Percentiles rank a stretch among this genome's conserved stretches.
These are phyloP conservation scores for Eupithecia exiguata DNA, from an alignment of 2,888 invertebrate genomes.

Conservation along the genomic window DNA sequence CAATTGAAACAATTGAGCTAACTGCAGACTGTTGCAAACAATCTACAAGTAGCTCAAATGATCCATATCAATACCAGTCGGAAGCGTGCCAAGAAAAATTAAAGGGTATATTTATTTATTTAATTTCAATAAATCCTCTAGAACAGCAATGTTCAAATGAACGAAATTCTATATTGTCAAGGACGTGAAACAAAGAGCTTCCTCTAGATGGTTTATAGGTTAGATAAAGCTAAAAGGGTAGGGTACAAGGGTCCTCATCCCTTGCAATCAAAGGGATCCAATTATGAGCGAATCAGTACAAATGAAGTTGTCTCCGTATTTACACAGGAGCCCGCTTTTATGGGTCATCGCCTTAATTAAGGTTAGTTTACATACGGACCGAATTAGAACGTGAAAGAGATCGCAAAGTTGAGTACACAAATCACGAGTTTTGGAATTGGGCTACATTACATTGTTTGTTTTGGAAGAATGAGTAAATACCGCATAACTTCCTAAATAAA, in stretches of 20 bases:
- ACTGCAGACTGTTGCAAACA: too few relatives aligned
- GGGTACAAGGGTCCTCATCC: slow-evolving; percentile 24
- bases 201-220: not conserved
- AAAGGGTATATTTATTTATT: too few relatives aligned
- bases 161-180: not conserved
- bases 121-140: not conserved
- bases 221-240: slow-evolving; percentile 7
- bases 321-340: slow-evolving; percentile 28
- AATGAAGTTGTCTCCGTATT: slow-evolving; percentile 30
- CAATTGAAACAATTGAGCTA: too few relatives aligned
- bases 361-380: slow-evolving; percentile 28
- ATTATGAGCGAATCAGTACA: slow-evolving; percentile 29
- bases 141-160: not conserved
- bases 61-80: too few relatives aligned
- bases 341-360: slow-evolving; percentile 28
- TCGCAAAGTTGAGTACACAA: slow-evolving; percentile 15
- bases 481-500: too few relatives aligned
- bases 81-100: too few relatives aligned
- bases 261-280: slow-evolving; percentile 24
- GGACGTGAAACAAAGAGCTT: slow-evolving; percentile 1
- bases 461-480: not conserved
- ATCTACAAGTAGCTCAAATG: too few relatives aligned
- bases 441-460: slow-evolving; percentile 5
- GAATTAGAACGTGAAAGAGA: slow-evolving; percentile 25
- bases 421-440: slow-evolving; percentile 9